These are phyloP conservation scores for Euura lappo DNA, from an alignment of 1,140 invertebrate genomes.

Conservation along the genomic window DNA sequence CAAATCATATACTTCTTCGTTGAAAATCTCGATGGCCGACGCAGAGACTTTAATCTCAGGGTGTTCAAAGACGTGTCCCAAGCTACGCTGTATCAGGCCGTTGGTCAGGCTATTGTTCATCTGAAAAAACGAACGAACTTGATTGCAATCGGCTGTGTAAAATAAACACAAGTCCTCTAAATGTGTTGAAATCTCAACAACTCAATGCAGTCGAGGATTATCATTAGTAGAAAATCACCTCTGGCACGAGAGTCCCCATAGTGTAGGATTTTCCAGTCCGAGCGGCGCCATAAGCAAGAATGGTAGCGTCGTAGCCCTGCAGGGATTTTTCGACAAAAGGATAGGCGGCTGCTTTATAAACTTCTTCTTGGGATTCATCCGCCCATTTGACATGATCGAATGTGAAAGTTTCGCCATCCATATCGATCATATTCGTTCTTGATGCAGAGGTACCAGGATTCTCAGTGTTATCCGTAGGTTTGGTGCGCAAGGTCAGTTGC, in stretches of 20 bases:
- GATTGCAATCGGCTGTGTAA: too few species aligned
- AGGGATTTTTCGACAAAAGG: background rate
- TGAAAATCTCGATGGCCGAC: background rate
- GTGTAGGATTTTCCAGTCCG: background rate
- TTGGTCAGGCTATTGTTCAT: background rate
- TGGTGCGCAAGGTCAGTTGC: background rate
- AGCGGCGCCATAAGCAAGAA: background rate
- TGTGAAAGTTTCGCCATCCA: background rate
- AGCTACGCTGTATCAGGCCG: background rate
- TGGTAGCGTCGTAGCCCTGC: background rate
- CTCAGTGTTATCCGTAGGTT: background rate
- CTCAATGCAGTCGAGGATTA: too few species aligned
- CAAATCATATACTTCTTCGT: background rate
- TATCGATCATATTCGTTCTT: background rate
- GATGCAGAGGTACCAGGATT: background rate
- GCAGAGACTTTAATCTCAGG: background rate
- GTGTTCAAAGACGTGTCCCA: background rate
- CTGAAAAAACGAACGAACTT: background rate
- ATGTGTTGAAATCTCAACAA: too few species aligned
- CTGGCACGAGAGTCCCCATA: background rate
- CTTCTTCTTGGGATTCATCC: background rate
- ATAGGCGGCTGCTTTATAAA: background rate
- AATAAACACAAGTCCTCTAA: too few species aligned
- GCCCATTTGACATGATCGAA: background rate
- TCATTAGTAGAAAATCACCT: background rate